Conservation (phyloP, 2,113 vertebrate genomes). For the Gymnobelideus leadbeateri region DNA sequence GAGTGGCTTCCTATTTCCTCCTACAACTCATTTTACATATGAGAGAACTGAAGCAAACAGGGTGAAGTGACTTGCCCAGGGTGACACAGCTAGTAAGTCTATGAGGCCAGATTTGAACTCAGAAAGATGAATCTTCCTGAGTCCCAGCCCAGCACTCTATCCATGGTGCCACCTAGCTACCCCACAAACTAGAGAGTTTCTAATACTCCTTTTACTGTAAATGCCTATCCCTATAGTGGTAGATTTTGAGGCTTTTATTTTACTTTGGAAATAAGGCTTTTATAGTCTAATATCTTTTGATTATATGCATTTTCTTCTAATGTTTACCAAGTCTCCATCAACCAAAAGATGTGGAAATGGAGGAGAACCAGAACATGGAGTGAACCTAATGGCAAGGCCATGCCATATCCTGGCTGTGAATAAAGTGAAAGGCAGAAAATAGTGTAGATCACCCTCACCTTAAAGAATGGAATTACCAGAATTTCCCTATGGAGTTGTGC, state of each 20-base stretch:
- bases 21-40: neutral
- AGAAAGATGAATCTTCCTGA: neutral
- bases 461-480: conserved; percentile 1
- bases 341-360: neutral
- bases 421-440: neutral
- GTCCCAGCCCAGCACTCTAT: neutral
- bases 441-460: neutral
- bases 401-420: neutral
- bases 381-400: neutral
- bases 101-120: neutral
- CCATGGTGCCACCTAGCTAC: neutral
- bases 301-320: neutral
- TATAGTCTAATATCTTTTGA: neutral
- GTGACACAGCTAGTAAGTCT: neutral
- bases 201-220: neutral
- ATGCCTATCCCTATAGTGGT: neutral
- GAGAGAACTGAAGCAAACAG: too few species aligned
- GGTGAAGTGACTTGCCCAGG: neutral
- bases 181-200: neutral
- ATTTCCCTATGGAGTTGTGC: neutral
- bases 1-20: neutral
- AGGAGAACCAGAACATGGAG: neutral
- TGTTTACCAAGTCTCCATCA: neutral
- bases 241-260: neutral
- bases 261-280: neutral